Evolutionary conservation across 2,797 vertebrate species (phyloP), one percentile per base, ranked within the genome.

Genomic region (Pachyuromys duprasi): DNA sequence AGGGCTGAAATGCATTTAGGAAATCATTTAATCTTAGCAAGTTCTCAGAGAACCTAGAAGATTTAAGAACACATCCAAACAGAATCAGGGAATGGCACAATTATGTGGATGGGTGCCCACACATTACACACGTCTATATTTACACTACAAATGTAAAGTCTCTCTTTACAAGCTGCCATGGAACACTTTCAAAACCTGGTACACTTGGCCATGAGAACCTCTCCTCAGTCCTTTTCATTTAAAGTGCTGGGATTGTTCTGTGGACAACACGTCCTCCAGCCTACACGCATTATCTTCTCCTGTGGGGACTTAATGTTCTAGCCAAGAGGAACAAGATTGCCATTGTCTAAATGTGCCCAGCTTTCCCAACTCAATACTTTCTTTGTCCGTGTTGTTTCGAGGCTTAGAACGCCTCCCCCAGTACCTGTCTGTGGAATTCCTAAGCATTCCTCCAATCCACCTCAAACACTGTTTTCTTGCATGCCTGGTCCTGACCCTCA

Each of bases 111-210:
- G 80, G 93, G 72, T 80, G 70, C 33, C 89, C 8, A 45, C 3
- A 20, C 55, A 92, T 95, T 72, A 90, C 55, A 31, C 33, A 91
- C 53, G 86, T 80, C 62, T 92, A 57, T 36, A 75, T 93, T 93
- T 96, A 86, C 60, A 95, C 94, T 78, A 89, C 89, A 93, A 91
- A 93, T 65, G 28, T 83, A 95, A 94, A 96, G 45, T 33, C n/a
- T 67, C 65, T 86, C 82, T 96, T 93, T 91, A 94, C 18, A 90
- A 86, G 76, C 24, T 91, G 93, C 84, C 95, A 88, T 55, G 72
- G 95, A 72, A 94, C 80, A 94, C 83, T 97, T 84, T 87, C 20
- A 91, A 89, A 91, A 95, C 84, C 26, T 90, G 45, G 75, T 84
- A 57, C 69, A 72, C 86, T 80, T 94, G 72, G 78, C 65, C 75